phyloP scores from a whole-genome alignment of 1,140 invertebrate species.

The Cydia splendana region DNA sequence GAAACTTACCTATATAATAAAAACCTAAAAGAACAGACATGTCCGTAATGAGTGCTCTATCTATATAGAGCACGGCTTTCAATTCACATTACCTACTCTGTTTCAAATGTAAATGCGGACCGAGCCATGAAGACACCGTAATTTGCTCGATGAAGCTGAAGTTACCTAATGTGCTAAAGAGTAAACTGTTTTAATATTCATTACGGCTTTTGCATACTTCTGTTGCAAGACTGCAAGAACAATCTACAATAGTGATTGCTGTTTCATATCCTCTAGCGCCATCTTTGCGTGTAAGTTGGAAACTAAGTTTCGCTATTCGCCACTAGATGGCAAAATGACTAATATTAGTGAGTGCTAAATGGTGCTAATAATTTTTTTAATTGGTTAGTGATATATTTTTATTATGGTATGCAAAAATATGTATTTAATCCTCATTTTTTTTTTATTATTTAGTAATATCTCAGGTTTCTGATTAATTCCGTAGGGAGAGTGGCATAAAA shows the following conservation, averaged over 20 bases:
- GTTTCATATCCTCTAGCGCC: constrained; percentile 36
- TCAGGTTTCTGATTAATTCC: too few relatives aligned
- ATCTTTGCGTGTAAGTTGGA: constrained; percentile 37
- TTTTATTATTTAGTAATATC: too few relatives aligned
- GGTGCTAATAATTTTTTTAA: too few relatives aligned
- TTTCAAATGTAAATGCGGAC: constrained; percentile 59
- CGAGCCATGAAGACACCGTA: constrained; percentile 40
- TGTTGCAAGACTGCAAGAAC: background rate
- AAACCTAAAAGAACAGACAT: background rate
- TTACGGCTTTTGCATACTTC: constrained; percentile 34
- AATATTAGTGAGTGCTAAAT: background rate
- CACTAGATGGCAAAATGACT: constrained; percentile 38
- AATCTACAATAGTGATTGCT: constrained; percentile 2
- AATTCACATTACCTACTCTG: constrained; percentile 42
- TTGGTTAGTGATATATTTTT: too few relatives aligned
- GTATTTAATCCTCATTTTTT: too few relatives aligned
- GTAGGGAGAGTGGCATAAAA: too few relatives aligned
- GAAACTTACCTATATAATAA: too few relatives aligned
- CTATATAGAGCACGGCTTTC: constrained; percentile 35
- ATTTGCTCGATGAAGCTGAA: constrained; percentile 43
- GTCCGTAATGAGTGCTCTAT: constrained; percentile 28
- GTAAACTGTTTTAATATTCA: constrained; percentile 57
- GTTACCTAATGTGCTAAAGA: constrained; percentile 40
- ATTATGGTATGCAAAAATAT: too few relatives aligned
- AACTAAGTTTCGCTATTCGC: constrained; percentile 26